Evolutionary conservation across 2,888 invertebrate genomes (phyloP).

Genomic region (Tanytarsus gracilentus): DNA sequence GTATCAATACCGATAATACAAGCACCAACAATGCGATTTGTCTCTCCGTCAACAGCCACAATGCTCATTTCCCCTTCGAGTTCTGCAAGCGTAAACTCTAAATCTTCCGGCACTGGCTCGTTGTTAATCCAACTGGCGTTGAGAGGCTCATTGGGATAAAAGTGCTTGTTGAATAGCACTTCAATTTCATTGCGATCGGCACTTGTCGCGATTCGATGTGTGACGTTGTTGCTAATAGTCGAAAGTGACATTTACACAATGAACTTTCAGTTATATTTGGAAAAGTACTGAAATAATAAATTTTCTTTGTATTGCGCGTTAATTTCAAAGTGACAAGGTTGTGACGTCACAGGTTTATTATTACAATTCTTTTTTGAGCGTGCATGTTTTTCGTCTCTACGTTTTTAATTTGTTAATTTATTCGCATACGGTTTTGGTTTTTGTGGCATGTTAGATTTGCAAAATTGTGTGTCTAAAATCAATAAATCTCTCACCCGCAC

Average conservation of each 20-base stretch:
- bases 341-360: no score
- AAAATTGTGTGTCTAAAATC: not conserved
- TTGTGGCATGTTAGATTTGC: slow-evolving; percentile 1
- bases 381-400: not conserved
- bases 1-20: slow-evolving; percentile 3
- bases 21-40: slow-evolving; percentile 6
- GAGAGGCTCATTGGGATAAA: slow-evolving; percentile 7
- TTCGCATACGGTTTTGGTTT: not conserved
- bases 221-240: not conserved
- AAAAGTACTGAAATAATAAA: no score
- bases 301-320: no score
- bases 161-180: not conserved
- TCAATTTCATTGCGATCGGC: not conserved
- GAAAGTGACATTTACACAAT: no score
- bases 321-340: no score
- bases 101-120: slow-evolving; percentile 8
- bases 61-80: not conserved
- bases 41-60: slow-evolving; percentile 6
- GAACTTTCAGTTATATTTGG: no score
- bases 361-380: no score
- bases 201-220: not conserved
- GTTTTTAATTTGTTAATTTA: not conserved
- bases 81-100: not conserved
- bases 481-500: no score
- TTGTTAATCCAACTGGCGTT: slow-evolving; percentile 9